Evolutionary conservation across 2,113 vertebrate species (phyloP).

Genomic region (Recurvirostra avosetta): DNA sequence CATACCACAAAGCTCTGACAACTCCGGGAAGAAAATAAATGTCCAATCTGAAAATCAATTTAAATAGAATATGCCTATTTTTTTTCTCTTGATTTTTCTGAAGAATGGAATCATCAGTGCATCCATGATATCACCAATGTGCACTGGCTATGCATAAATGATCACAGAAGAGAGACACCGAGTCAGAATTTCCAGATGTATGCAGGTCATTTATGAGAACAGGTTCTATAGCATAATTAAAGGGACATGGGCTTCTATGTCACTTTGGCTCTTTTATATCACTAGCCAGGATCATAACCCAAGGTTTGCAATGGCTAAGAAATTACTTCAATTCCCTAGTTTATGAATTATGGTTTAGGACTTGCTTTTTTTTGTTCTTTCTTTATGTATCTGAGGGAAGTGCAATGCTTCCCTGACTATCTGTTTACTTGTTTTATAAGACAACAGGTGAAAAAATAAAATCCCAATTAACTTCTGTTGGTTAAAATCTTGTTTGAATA

Average conservation of each 20-base stretch:
- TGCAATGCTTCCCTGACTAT: not conserved
- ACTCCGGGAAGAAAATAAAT: not conserved
- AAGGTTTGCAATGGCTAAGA: not conserved
- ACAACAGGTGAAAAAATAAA: not conserved
- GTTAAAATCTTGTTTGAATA: not conserved
- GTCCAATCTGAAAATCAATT: not conserved
- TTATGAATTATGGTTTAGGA: not conserved
- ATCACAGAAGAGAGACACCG: accelerated
- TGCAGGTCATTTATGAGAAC: not conserved
- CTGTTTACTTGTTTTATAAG: not conserved
- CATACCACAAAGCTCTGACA: not conserved
- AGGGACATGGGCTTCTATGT: not conserved
- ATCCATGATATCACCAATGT: accelerated
- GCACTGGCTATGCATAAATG: not conserved
- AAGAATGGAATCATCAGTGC: not conserved
- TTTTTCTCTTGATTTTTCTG: not conserved
- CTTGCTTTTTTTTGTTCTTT: not conserved
- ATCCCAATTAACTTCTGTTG: not conserved
- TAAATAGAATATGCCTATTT: not conserved
- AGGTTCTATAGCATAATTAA: not conserved
- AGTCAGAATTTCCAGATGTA: not conserved
- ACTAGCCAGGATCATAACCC: not conserved
- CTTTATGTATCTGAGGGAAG: not conserved
- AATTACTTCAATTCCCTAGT: not conserved
- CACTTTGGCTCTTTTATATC: not conserved